Base-by-base conservation (phyloP, 2,888 invertebrate genomes). In the Ornithoptera priamus region DNA sequence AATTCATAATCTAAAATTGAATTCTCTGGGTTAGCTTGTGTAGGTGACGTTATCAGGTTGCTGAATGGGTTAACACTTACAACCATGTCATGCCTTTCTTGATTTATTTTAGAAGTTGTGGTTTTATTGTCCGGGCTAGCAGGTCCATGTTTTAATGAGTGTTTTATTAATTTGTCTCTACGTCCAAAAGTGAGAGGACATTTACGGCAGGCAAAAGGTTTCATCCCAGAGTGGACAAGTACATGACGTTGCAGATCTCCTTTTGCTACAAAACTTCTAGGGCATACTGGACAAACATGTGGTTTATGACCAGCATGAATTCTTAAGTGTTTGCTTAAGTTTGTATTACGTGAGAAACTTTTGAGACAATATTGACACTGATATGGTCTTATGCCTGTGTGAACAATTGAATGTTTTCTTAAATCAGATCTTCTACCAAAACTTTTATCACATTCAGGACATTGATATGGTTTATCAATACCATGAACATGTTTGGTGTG, bases 321-420 rank as follows among this genome's bases (percentile, higher is more conserved):
- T 68, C 95, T 93, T 79, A 96, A 93, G 81, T 96, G 96, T 81
- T 96, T 96, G 69, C 95, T 95, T 58, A 96, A 88, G 84, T 96
- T 96, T n/a, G 96, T 96, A 76, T 96, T 96, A 36, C 96, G 90
- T 6, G 96, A 96, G 81, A 96, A 96, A 69, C 95, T 95, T 84
- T 96, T 96, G 53, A 94, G 92, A 79, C 96, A 96, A 74, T 95
- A 94, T 39, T 93, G 93, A 81, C 96, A 96, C 36, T 95, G 95
- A 81, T 94, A 96, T 0, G 96, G 96, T 74, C 96, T 94, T 62
- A 94, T 93, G 7, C 96, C 96, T n/a, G 96, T 95, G 76, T 96
- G 96, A 0, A 96, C 96, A 73, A 96, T 94, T 42, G 95, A 95
- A 85, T 96, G 96, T 76, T 96, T 96, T 72, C 95, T 92, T 58